A percentile compares a stretch with the other conserved stretches of the same genome.
Evolutionary conservation across 2,797 vertebrate species (phyloP).

Genomic region (Labroides dimidiatus): DNA sequence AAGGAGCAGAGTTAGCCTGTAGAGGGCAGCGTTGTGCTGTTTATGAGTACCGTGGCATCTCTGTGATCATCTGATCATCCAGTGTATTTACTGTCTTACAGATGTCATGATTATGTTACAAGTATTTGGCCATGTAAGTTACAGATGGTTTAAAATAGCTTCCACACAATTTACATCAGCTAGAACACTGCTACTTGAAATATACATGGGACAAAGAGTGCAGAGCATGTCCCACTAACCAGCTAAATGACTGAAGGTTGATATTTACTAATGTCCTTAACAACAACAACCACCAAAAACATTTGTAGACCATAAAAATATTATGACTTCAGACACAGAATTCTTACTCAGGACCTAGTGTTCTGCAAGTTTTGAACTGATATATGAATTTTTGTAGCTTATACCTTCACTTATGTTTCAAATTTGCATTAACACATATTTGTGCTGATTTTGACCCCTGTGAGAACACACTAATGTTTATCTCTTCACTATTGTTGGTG

Average conservation of each 20-base stretch:
- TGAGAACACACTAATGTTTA: too few species aligned
- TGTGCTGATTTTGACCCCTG: too few species aligned
- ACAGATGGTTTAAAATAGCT: background rate
- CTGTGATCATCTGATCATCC: background rate
- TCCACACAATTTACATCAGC: background rate
- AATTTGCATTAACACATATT: too few species aligned
- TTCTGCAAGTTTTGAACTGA: too few species aligned
- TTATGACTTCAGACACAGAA: too few species aligned
- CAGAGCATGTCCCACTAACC: background rate
- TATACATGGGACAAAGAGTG: background rate
- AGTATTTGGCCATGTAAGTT: too few species aligned
- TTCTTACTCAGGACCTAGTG: too few species aligned
- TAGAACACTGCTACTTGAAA: background rate
- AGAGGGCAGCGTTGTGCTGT: slow-evolving; percentile 32
- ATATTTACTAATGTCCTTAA: background rate
- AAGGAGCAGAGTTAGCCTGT: background rate
- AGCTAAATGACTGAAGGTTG: background rate
- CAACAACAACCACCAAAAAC: too few species aligned
- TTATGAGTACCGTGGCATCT: background rate
- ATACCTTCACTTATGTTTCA: too few species aligned
- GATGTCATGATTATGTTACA: slow-evolving; percentile 17
- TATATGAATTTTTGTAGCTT: too few species aligned
- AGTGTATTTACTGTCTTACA: slow-evolving; percentile 10
- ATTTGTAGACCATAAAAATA: too few species aligned
- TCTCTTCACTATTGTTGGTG: too few species aligned